A percentile compares a stretch with the other conserved stretches of the same genome.
phyloP scores from a whole-genome alignment of 2,888 invertebrate genomes.

The Troilus luridus region DNA sequence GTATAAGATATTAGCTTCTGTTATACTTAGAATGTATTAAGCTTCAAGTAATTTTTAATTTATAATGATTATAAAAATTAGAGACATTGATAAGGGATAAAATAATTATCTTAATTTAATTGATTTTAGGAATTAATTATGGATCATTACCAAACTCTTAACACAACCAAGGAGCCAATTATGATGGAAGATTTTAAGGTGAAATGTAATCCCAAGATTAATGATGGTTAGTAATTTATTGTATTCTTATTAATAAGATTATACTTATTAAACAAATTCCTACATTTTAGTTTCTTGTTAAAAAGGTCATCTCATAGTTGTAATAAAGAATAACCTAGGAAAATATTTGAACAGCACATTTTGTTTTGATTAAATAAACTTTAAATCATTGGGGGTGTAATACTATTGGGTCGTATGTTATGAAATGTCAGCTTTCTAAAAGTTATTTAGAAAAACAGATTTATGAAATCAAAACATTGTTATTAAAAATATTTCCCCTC shows the following conservation, averaged over 20 bases:
- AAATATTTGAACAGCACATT: neutral
- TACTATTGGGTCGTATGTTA: no score
- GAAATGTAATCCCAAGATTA: neutral
- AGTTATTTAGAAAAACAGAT: no score
- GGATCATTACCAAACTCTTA: neutral
- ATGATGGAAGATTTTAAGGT: neutral
- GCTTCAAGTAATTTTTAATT: neutral
- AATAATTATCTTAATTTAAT: neutral
- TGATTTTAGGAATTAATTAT: constrained; percentile 7
- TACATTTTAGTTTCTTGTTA: no score
- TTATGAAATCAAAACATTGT: no score
- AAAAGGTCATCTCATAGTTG: no score
- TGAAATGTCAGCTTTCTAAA: no score
- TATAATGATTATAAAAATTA: neutral
- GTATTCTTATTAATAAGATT: neutral
- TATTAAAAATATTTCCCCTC: no score
- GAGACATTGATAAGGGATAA: neutral
- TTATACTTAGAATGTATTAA: neutral
- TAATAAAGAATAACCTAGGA: no score
- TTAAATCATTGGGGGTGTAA: neutral
- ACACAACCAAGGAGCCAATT: neutral
- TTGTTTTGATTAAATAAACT: neutral
- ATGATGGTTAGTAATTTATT: neutral
- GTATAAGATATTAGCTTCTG: neutral
- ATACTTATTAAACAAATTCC: no score